Evolutionary conservation across 2,113 vertebrate genomes (phyloP), one percentile per base, ranked within the genome.

Genomic region (Zapus hudsonius): DNA sequence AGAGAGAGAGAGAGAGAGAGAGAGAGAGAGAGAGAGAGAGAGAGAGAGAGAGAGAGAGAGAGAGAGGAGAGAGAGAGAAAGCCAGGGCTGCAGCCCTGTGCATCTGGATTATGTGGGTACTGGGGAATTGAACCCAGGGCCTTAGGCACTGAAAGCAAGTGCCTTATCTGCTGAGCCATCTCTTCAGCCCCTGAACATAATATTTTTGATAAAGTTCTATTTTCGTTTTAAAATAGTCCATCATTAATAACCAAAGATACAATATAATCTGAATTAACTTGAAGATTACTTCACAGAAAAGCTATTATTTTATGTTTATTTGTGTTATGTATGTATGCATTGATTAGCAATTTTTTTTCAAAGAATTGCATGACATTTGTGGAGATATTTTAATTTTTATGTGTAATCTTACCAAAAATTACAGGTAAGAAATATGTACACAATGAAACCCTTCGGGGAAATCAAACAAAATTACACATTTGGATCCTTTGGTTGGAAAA

Each of bases 291-390:
- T 7, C 40, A 76, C 72, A 86, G n/a, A 93, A 91, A 84, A 3
- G 2, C 1, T 82, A 7, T 69, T 25, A 42, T 13, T 76, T 90
- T 84, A 38, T 40, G 72, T 92, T 89, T 84, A 40, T 83, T 66
- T 64, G 12, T 80, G 6, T 66, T 27, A 27, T 67, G 25, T 20
- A 73, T 47, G 44, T 81, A 61, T 78, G 42, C 67, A 33, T 63
- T 66, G 76, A 20, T 59, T 86, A 23, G 12, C 20, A 61, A 82
- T n/a, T 92, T 87, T 90, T 12, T 84, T 92, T 88, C 38, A 78
- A 84, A 85, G 40, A 4, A 84, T 55, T 61, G 59, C 76, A 63
- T 74, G 22, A 57, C 5, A 88, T 79, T 87, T 70, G 57, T 36
- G 31, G 44, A 93, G 38, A 75, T 74, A 82, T 64, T 74, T 95